phyloP scores from a whole-genome alignment of 2,797 vertebrate species.

The Heteromormyrus szaboi region DNA sequence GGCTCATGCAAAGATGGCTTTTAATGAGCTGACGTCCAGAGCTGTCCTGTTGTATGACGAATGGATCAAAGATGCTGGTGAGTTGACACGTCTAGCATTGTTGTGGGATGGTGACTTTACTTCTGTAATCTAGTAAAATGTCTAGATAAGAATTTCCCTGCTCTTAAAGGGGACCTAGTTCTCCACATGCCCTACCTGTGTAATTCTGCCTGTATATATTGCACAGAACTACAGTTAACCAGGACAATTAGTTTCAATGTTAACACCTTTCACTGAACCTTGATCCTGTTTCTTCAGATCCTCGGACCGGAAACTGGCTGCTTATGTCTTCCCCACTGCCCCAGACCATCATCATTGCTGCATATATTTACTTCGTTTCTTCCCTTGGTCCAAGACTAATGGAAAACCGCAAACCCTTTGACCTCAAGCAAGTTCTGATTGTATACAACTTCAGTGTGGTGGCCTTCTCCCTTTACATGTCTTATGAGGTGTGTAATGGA shows the following conservation, averaged over 20 bases:
- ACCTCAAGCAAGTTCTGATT: slow-evolving; percentile 75
- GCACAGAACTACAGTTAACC: not conserved
- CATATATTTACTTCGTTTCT: slow-evolving; percentile 84
- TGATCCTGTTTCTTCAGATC: slow-evolving; percentile 59
- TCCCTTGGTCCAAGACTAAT: slow-evolving; percentile 85
- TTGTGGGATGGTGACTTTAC: not conserved
- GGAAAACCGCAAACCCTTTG: slow-evolving; percentile 89
- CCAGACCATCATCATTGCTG: slow-evolving; percentile 73
- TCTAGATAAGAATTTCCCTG: not conserved
- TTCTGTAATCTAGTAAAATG: not conserved
- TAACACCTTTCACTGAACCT: not conserved
- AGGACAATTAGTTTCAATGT: too few species aligned
- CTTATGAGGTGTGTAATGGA: slow-evolving; percentile 76
- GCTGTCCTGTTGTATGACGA: slow-evolving; percentile 75
- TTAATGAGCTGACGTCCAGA: slow-evolving; percentile 71
- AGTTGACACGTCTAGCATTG: slow-evolving; percentile 30
- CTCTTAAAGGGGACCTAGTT: not conserved
- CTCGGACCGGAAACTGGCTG: slow-evolving; percentile 73
- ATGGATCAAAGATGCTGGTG: slow-evolving; percentile 84
- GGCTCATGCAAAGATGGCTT: slow-evolving; percentile 66
- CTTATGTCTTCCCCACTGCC: slow-evolving; percentile 88
- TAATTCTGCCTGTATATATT: not conserved
- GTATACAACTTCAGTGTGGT: slow-evolving; percentile 87
- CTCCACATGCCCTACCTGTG: not conserved
- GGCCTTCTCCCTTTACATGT: slow-evolving; percentile 85